Conservation (phyloP, 2,797 vertebrate species). For the Crenuchus spilurus region DNA sequence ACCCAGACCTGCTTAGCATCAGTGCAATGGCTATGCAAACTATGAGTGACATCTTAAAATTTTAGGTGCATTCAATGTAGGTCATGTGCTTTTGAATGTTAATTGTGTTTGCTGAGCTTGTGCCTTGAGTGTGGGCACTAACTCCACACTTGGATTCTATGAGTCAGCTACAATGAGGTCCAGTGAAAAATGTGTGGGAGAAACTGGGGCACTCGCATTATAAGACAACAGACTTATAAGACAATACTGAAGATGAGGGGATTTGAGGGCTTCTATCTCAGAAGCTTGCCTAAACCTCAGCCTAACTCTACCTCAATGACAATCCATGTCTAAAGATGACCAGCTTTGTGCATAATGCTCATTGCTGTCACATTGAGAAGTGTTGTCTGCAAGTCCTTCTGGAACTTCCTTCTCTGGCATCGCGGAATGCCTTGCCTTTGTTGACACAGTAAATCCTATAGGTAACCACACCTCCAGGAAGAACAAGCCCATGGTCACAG, state of each 20-base stretch:
- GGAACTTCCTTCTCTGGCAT: neutral
- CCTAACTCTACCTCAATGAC: no score
- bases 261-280: neutral
- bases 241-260: neutral
- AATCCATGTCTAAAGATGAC: no score
- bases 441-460: constrained; percentile 33
- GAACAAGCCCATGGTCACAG: neutral
- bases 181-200: constrained; percentile 1
- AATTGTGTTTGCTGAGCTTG: neutral
- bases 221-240: constrained; percentile 5
- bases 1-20: no score
- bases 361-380: neutral
- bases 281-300: no score
- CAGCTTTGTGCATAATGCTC: no score
- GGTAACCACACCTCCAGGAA: constrained; percentile 24
- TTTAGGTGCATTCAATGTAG: no score
- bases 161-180: neutral
- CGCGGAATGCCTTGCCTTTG: constrained; percentile 17
- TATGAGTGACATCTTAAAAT: no score
- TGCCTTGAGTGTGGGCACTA: neutral
- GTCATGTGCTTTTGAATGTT: no score
- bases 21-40: no score
- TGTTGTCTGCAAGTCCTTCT: neutral
- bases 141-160: neutral
- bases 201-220: constrained; percentile 17